Percentiles rank a stretch among this genome's conserved stretches.
Conservation (phyloP, 2,113 vertebrate genomes). For the Bufo bufo region DNA sequence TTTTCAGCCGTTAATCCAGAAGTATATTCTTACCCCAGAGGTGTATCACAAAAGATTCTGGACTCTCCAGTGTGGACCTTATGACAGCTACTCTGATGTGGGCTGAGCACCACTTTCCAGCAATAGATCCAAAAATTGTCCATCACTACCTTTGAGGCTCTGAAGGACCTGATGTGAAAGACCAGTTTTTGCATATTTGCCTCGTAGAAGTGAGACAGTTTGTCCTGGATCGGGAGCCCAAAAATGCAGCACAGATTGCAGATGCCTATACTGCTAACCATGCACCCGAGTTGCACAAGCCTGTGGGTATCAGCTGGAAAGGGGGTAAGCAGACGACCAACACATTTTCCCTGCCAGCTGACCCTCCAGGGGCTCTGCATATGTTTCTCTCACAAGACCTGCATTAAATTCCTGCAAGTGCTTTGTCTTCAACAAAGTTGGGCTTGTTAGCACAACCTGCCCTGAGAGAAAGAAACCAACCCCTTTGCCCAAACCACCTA, state of each 20-base stretch:
- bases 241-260: neutral
- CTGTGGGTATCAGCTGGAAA: neutral
- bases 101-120: neutral
- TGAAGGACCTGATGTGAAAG: neutral
- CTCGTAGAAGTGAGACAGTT: neutral
- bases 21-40: neutral
- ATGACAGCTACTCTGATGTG: neutral
- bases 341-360: too few species aligned
- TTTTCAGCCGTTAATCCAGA: neutral
- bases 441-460: neutral
- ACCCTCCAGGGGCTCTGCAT: neutral
- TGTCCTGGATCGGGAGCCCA: neutral
- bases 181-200: slow-evolving; percentile 1
- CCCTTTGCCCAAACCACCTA: too few species aligned
- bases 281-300: neutral
- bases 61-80: neutral
- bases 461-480: neutral
- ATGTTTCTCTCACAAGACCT: neutral
- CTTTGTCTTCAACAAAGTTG: neutral
- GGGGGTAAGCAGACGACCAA: neutral
- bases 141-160: neutral
- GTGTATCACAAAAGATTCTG: neutral
- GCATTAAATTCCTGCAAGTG: neutral
- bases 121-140: neutral
- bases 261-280: neutral